These are phyloP conservation scores for Eurosta solidaginis DNA, from an alignment of 1,140 invertebrate species.

Conservation along the genomic window DNA sequence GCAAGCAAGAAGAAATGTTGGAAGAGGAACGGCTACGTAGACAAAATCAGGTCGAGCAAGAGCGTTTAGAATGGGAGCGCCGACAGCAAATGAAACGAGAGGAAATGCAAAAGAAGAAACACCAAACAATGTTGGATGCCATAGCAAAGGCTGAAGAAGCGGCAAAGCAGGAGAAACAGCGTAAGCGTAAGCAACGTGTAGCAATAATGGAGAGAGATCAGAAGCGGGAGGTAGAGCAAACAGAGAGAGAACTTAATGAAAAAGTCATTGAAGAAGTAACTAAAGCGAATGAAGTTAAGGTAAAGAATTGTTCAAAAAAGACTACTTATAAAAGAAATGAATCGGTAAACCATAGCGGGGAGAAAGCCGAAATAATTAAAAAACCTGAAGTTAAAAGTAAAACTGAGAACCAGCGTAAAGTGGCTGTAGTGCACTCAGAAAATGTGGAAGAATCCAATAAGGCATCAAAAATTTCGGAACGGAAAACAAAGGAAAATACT, in stretches of 20 bases:
- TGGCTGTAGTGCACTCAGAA: neutral
- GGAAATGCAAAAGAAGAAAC: slow-evolving; percentile 62
- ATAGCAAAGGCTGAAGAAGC: slow-evolving; percentile 63
- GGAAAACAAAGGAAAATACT: slow-evolving; percentile 16
- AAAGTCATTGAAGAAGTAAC: no score
- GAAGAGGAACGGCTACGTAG: slow-evolving; percentile 67
- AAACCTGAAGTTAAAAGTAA: neutral
- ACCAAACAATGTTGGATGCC: slow-evolving; percentile 63
- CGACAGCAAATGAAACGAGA: slow-evolving; percentile 63
- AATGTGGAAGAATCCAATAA: neutral
- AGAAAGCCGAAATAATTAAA: neutral
- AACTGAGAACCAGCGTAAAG: neutral
- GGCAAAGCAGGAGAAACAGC: slow-evolving; percentile 61
- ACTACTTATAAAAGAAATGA: neutral
- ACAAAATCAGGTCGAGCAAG: slow-evolving; percentile 65
- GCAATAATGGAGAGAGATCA: slow-evolving; percentile 18
- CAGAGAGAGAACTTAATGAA: neutral
- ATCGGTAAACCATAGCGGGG: neutral
- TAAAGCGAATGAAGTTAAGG: neutral
- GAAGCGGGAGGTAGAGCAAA: neutral
- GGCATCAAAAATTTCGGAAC: slow-evolving; percentile 32
- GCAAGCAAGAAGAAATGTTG: slow-evolving; percentile 64
- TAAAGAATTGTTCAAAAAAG: neutral
- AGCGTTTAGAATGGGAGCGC: slow-evolving; percentile 63
- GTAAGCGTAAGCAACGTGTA: slow-evolving; percentile 47